Base-by-base conservation (phyloP, 2,888 invertebrate species). In the Melinaea menophilus region DNA sequence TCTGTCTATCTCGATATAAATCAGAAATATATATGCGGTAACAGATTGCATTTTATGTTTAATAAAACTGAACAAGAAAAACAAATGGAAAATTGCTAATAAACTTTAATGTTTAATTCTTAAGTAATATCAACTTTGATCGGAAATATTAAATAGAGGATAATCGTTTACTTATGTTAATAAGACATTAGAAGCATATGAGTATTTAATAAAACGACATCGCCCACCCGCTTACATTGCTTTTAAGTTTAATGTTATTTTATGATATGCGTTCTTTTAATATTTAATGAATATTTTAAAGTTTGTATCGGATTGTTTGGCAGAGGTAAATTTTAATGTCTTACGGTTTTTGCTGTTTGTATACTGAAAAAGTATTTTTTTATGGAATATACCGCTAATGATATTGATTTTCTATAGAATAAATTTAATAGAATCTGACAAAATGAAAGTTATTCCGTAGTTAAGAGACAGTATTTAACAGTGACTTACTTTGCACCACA, bases 61-160 rank as follows among this genome's bases (percentile, higher is more conserved):
- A 31, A 31, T 7, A 7, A 31, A 22, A 31, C 0, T 31, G 51
- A 9, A 51, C 22, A 51, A 31, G 9, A 3, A 51, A 31, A 51
- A 22, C 22, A 22, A 22, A 22, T 22, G 22, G 3, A 51, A n/a
- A 4, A 0, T 13, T 22, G 7, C 12, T 7, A 51, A 51, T 51
- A 51, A 51, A 51, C 31, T 31, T 31, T 31, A 51, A 51, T 51
- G 51, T 51, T 51, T 51, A 51, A 31, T 31, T 51, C 31, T 7
- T 48, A 22, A 31, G 51, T 31, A 51, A 51, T n/a, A n/a, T 5
- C 51, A 31, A 9, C 51, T 51, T 51, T 51, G 51, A 22, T 51
- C 3, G 51, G 31, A 9, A 51, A 41, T 41, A 41, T 51, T 51
- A 31, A 9, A 51, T 11, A 31, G 31, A 51, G 51, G 22, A 51